Evolutionary conservation across 2,113 vertebrate genomes (phyloP), one percentile per base, ranked within the genome.

Genomic region (Scatophagus argus): DNA sequence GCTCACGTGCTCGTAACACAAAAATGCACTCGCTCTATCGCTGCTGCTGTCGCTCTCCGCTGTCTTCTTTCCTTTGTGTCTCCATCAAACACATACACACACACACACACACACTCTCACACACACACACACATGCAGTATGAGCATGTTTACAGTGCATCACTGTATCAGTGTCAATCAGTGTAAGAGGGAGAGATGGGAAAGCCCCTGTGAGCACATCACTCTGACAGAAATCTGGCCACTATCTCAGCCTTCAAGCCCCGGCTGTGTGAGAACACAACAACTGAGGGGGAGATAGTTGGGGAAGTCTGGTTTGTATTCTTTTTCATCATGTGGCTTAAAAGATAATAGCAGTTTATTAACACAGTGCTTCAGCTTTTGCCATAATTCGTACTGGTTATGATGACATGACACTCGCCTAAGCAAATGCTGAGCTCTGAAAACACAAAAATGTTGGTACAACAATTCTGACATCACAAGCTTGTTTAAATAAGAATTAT

Each of bases 191-290:
- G 52, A 87, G 83, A 62, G 91, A 93, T 82, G 82, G 85, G 81
- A 80, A 84, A 91, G 49, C 77, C 91, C 91, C 88, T 80, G 88
- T 56, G 32, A 92, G 88, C 86, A 89, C 84, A 89, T 88, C 92
- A 93, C 85, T 87, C 79, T 93, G 93, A 94, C 91, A 91, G 85
- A 87, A 92, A 88, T 88, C 88, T 94, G 92, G 91, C 88, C 91
- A 87, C 90, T 74, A 74, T 91, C 83, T 88, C 66, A 64, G 81
- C 89, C 87, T 88, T 74, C 78, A 80, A 89, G 67, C 81, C 83
- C 83, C 38, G 52, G 8, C 68, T 83, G 79, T 68, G 77, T 88
- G 75, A 88, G 78, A 79, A 56, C 31, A 58, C 60, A 58, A 49
- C 39, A 27, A 52, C n/a, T 31, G 46, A 74, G 83, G 55, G 70